Percentiles rank a stretch among this genome's conserved stretches.
Evolutionary conservation across 2,113 vertebrate species (phyloP).

Genomic region (Cavia porcellus): DNA sequence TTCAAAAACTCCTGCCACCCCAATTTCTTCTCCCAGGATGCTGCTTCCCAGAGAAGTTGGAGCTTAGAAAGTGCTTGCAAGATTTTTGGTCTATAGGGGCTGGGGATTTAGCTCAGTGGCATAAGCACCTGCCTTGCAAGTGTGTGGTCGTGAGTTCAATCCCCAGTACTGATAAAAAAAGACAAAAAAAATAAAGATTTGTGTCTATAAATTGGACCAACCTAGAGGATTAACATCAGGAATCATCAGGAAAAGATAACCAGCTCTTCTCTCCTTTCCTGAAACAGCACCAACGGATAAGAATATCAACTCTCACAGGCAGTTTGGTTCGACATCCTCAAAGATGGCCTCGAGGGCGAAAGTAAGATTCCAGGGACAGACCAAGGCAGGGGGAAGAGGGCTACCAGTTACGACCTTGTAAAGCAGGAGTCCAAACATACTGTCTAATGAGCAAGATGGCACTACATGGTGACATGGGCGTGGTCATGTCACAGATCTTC

Average conservation of each 20-base stretch:
- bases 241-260: neutral
- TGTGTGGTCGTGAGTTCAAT: no score
- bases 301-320: neutral
- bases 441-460: neutral
- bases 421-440: neutral
- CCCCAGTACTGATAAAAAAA: no score
- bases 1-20: neutral
- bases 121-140: no score
- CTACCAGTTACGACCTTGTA: neutral
- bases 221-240: constrained; percentile 41
- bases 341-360: neutral
- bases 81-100: neutral
- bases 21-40: neutral
- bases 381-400: neutral
- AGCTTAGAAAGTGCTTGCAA: neutral
- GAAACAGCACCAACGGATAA: neutral
- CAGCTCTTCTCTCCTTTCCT: constrained; percentile 53
- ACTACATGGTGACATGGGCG: neutral
- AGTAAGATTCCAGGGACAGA: neutral
- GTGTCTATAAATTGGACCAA: neutral
- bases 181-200: neutral
- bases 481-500: neutral
- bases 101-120: no score
- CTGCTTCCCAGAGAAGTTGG: constrained; percentile 1
- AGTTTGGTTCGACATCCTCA: neutral